phyloP scores from a whole-genome alignment of 2,113 vertebrate genomes.

The Pygathrix nemaeus region DNA sequence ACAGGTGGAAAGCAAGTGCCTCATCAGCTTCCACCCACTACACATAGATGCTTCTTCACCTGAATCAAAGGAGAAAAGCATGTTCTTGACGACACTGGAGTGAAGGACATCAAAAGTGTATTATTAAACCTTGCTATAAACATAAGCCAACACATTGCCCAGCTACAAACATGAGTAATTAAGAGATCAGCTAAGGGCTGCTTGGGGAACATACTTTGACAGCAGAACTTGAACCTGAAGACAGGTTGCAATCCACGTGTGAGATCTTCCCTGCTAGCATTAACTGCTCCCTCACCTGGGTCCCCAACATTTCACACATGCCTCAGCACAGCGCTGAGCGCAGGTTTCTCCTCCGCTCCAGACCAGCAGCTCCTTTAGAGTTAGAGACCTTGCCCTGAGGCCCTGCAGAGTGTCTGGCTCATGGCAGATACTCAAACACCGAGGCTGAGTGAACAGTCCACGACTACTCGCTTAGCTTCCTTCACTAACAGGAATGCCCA shows the following conservation, averaged over 20 bases:
- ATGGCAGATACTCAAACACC: rapidly evolving
- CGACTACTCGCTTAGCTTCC: not conserved
- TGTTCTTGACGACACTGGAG: not conserved
- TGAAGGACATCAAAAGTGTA: slow-evolving; percentile 7
- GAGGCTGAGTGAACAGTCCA: not conserved
- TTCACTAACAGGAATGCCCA: not conserved
- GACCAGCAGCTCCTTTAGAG: not conserved
- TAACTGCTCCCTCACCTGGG: not conserved
- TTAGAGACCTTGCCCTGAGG: not conserved
- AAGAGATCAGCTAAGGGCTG: not conserved
- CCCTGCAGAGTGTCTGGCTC: not conserved
- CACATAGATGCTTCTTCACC: not conserved
- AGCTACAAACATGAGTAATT: slow-evolving; percentile 25
- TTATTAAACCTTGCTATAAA: slow-evolving; percentile 15
- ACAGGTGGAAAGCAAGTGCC: not conserved
- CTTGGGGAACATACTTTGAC: not conserved
- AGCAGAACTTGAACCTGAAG: not conserved
- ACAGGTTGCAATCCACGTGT: not conserved
- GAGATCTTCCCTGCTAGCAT: not conserved
- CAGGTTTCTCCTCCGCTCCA: not conserved
- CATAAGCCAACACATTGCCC: not conserved
- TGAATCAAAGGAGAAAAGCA: not conserved
- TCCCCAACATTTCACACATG: not conserved
- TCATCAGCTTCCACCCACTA: not conserved
- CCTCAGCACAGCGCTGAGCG: not conserved